phyloP scores from a whole-genome alignment of 2,888 invertebrate genomes.

The Phengaris alcon region DNA sequence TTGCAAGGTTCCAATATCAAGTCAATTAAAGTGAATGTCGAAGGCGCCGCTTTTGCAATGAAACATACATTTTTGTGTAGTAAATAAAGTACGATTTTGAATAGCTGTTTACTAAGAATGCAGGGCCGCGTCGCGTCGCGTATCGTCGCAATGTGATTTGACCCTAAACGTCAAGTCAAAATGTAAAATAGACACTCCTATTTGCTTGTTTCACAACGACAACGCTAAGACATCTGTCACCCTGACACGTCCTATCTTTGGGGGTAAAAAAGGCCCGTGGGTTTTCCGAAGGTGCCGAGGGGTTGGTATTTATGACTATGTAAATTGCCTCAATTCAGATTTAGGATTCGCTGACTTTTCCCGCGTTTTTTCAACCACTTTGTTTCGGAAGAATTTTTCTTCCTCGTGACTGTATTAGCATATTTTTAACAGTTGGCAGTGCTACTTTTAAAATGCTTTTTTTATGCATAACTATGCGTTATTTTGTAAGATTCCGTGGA shows the following conservation, averaged over 20 bases:
- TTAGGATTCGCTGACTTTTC: slow-evolving; percentile 49
- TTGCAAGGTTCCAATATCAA: too few species aligned
- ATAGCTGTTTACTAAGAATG: too few species aligned
- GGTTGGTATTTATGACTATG: slow-evolving; percentile 77
- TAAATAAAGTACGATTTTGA: too few species aligned
- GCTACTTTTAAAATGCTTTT: background rate
- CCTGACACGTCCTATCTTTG: slow-evolving; percentile 70
- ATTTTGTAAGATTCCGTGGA: too few species aligned
- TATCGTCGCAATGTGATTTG: too few species aligned
- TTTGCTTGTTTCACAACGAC: slow-evolving; percentile 63
- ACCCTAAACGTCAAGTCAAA: slow-evolving; percentile 28
- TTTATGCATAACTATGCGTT: too few species aligned
- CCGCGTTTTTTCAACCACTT: slow-evolving; percentile 44
- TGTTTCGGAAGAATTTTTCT: slow-evolving; percentile 25
- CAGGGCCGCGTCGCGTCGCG: too few species aligned
- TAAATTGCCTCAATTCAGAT: slow-evolving; percentile 71
- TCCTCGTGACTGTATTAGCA: slow-evolving; percentile 5
- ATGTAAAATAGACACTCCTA: slow-evolving; percentile 40
- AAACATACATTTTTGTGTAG: too few species aligned
- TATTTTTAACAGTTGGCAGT: slow-evolving; percentile 7
- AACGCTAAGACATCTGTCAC: slow-evolving; percentile 74
- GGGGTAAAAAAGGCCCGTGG: slow-evolving; percentile 59
- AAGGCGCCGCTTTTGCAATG: too few species aligned
- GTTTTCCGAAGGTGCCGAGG: slow-evolving; percentile 47
- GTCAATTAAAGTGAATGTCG: too few species aligned